Base-by-base conservation (phyloP, 2,113 vertebrate genomes). In the Mobula hypostoma region DNA sequence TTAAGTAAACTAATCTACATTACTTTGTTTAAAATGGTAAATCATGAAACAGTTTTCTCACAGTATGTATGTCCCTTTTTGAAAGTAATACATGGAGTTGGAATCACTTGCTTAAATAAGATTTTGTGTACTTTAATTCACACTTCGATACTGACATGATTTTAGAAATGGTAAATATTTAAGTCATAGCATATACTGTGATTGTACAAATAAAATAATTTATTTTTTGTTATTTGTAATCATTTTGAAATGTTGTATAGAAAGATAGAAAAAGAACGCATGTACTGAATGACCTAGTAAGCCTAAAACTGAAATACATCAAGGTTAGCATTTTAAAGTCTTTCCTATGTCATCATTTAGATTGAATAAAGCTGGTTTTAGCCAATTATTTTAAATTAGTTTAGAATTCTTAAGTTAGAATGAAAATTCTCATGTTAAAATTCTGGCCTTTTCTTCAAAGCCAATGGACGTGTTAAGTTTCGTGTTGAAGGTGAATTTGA, bases 401-500 rank as follows among this genome's bases (percentile, higher is more conserved):
- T 56, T 32, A 56, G 21, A 74, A 56, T 74, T 68, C 15, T 4
- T 68, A 17, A 48, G 66, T 12, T 90, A 48, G n/a, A 72, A 72
- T 56, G 29, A 74, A 19, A 66, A 11, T 56, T 77, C 40, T 63
- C 36, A 29, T 85, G 63, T 32, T 27, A 40, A 70, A 92, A 76
- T 29, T 40, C 88, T 21, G 36, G 17, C 21, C 40, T 15, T 94
- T 94, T 90, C 27, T 68, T 95, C 8, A 27, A 94, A 99, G 99
- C 98, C 94, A 99, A 99, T 95, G 99, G 99, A 0, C 98, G 98
- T 85, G 99, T 99, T 90, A 99, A 98, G 95, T 99, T 99, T 96
- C 97, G 98, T 91, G 99, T 99, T 95, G 99, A 99, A 94, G 98
- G 99, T 94, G 99, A 99, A 95, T 99, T 99, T 96, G 99, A 99